These are phyloP conservation scores for Aleadryas rufinucha DNA, from an alignment of 2,113 vertebrate species.

Conservation along the genomic window DNA sequence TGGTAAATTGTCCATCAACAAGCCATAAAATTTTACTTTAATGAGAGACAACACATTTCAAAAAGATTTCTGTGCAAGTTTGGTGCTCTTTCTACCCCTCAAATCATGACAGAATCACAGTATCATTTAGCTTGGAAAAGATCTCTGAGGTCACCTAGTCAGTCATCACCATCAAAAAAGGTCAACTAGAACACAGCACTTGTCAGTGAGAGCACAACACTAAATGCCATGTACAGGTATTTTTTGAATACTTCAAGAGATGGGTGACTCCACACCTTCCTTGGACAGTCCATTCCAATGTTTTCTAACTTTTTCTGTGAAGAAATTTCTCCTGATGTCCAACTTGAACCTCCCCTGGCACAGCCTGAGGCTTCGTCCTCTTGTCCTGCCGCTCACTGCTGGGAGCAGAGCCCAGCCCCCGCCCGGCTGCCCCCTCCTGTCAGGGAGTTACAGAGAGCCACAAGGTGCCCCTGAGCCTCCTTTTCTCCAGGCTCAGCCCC, in stretches of 20 bases:
- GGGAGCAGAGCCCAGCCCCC: neutral
- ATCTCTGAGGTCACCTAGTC: neutral
- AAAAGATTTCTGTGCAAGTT: neutral
- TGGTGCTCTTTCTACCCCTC: neutral
- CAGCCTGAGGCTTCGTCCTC: neutral
- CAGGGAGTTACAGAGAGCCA: neutral
- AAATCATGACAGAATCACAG: neutral
- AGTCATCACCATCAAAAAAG: neutral
- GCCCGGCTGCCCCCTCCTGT: neutral
- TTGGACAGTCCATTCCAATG: neutral
- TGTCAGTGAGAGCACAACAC: neutral
- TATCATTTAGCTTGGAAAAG: neutral
- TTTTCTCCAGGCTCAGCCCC: no score
- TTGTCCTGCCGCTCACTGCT: neutral
- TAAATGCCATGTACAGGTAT: rapidly evolving
- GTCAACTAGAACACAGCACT: neutral
- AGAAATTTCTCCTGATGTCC: neutral
- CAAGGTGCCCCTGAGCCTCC: neutral
- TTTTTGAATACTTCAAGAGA: no score
- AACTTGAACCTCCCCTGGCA: neutral
- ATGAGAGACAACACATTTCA: neutral
- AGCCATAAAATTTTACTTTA: neutral
- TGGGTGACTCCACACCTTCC: neutral
- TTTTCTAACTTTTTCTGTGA: neutral
- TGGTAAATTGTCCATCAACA: neutral